A percentile compares a stretch with the other conserved stretches of the same genome.
These are phyloP conservation scores for Microplitis deprimator DNA, from an alignment of 2,888 invertebrate genomes.

Conservation along the genomic window DNA sequence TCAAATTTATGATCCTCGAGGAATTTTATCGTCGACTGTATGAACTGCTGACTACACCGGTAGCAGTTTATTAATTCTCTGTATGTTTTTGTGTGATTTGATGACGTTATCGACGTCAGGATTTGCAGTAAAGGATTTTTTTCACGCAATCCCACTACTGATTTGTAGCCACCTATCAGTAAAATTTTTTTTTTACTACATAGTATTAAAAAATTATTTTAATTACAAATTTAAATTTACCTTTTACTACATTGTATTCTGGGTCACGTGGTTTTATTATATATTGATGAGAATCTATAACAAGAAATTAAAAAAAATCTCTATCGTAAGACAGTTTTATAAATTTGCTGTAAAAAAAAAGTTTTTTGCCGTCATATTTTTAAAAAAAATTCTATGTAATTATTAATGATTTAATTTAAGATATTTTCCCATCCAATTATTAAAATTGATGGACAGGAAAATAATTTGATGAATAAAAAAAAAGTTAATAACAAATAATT, in stretches of 20 bases:
- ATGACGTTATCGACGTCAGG: conserved; percentile 77
- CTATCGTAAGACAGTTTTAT: background rate
- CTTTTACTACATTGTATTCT: conserved; percentile 82
- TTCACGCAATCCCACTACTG: conserved; percentile 79
- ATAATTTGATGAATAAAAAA: too few species aligned
- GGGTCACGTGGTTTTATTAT: conserved; percentile 78
- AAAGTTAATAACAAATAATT: too few species aligned
- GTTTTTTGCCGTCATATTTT: background rate
- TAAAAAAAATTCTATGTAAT: too few species aligned
- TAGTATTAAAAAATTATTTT: too few species aligned
- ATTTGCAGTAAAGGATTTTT: conserved; percentile 80
- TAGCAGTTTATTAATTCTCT: conserved; percentile 77
- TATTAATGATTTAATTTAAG: too few species aligned
- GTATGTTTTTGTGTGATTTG: conserved; percentile 75
- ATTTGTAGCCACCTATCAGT: conserved; percentile 79
- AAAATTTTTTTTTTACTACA: background rate
- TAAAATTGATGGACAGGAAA: too few species aligned
- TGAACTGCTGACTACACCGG: conserved; percentile 74
- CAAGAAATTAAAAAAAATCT: background rate
- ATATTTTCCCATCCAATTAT: background rate
- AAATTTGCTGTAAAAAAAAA: background rate
- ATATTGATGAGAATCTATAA: conserved; percentile 76
- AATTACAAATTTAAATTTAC: conserved; percentile 65
- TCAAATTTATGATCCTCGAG: conserved; percentile 82
- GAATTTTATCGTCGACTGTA: conserved; percentile 78